Percentiles rank a stretch among this genome's conserved stretches.
Evolutionary conservation across 1,140 invertebrate genomes (phyloP).

Genomic region (Ditylenchus dipsaci): DNA sequence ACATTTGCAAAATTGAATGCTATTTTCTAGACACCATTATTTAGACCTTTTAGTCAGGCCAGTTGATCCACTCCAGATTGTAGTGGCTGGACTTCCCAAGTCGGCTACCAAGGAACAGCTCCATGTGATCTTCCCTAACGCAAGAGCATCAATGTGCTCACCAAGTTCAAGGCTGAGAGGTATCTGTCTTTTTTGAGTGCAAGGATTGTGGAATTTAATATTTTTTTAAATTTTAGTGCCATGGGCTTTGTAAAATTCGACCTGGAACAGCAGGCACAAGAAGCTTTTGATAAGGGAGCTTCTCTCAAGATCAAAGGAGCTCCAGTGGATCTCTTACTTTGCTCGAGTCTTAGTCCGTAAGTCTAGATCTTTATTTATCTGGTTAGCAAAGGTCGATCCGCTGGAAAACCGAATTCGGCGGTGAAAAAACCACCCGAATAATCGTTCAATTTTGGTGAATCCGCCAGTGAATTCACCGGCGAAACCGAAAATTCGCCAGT

Average conservation of each 20-base stretch:
- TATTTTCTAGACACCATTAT: neutral
- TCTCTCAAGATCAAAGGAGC: slow-evolving; percentile 5
- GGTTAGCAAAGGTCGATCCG: no score
- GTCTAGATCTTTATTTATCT: neutral
- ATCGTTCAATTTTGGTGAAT: no score
- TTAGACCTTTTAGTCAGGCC: slow-evolving; percentile 13
- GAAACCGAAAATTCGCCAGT: no score
- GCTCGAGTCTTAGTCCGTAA: slow-evolving; percentile 4
- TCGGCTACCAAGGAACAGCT: neutral
- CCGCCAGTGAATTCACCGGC: no score
- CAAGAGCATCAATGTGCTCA: slow-evolving; percentile 5
- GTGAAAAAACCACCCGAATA: no score
- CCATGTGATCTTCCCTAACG: slow-evolving; percentile 7
- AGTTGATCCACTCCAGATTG: slow-evolving; percentile 9
- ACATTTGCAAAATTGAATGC: no score
- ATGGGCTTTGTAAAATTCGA: slow-evolving; percentile 10
- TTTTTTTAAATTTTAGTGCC: neutral
- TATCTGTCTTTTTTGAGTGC: neutral
- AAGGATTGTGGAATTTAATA: neutral
- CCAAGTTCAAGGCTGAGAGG: slow-evolving; percentile 9
- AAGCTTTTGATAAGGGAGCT: slow-evolving; percentile 16
- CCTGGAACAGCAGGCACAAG: neutral
- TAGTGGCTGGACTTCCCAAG: slow-evolving; percentile 12
- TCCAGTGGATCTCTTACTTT: slow-evolving; percentile 12
- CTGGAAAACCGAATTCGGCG: no score